Evolutionary conservation across 2,113 vertebrate species (phyloP).

Genomic region (Colistium nudipinnis): DNA sequence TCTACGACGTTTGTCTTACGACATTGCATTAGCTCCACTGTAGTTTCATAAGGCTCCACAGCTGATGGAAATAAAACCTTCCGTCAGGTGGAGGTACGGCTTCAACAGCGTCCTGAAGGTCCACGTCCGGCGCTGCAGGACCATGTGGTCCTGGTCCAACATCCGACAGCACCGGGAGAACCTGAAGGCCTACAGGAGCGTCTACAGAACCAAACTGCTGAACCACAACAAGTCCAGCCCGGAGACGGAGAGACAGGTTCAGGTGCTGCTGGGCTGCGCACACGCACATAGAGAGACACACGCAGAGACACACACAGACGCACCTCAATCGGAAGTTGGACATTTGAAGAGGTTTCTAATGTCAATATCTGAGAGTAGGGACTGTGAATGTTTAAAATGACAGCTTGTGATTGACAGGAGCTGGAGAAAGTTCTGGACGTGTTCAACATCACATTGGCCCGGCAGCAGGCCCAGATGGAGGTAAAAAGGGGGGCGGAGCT

Average conservation of each 20-base stretch:
- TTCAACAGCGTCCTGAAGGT: conserved; percentile 90
- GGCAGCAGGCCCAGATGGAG: conserved; percentile 96
- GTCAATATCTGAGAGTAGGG: too few species aligned
- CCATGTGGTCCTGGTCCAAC: conserved; percentile 91
- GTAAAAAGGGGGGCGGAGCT: conserved; percentile 48
- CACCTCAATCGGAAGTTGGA: too few species aligned
- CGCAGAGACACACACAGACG: too few species aligned
- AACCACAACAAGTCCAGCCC: conserved; percentile 85
- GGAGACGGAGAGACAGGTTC: conserved; percentile 85
- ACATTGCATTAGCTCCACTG: too few species aligned
- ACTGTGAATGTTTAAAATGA: too few species aligned
- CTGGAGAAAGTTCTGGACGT: conserved; percentile 92
- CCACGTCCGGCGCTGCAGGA: conserved; percentile 82
- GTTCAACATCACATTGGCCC: conserved; percentile 91
- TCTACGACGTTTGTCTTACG: too few species aligned
- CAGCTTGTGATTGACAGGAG: conserved; percentile 76
- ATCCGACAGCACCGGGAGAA: conserved; percentile 87
- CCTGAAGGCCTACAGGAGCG: conserved; percentile 86
- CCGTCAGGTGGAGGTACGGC: conserved; percentile 90
- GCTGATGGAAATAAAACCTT: too few species aligned
- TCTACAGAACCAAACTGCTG: conserved; percentile 88
- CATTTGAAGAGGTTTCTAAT: too few species aligned
- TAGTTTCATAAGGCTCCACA: too few species aligned
- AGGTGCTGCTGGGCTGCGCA: conserved; percentile 86
- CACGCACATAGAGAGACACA: neutral